Conservation (phyloP, 2,113 vertebrate genomes). For the Hippocampus abdominalis region DNA sequence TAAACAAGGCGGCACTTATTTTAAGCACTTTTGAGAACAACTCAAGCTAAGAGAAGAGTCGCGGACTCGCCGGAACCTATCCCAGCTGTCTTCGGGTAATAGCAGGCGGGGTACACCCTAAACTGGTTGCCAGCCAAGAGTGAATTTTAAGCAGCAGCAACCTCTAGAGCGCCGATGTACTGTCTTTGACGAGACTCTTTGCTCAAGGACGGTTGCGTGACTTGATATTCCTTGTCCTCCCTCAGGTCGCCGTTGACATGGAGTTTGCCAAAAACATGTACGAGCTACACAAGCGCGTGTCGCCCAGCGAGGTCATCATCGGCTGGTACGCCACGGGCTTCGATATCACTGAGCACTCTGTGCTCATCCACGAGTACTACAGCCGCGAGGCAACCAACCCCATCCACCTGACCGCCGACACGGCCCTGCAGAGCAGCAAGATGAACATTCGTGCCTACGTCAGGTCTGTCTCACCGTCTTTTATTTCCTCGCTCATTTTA, state of each 20-base stretch:
- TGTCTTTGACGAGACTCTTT: background rate
- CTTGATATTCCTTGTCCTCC: slow-evolving; percentile 2
- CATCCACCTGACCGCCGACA: slow-evolving; percentile 93
- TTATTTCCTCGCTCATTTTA: background rate
- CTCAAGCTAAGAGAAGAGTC: too few species aligned
- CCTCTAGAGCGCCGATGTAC: too few species aligned
- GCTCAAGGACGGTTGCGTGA: background rate
- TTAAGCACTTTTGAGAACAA: too few species aligned
- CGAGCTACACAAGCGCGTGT: slow-evolving; percentile 95
- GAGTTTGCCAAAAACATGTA: slow-evolving; percentile 99
- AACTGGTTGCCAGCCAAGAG: too few species aligned
- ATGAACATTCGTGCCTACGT: slow-evolving; percentile 97
- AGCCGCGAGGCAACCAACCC: slow-evolving; percentile 94
- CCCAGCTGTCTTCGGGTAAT: too few species aligned
- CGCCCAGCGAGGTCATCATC: slow-evolving; percentile 91
- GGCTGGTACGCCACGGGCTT: slow-evolving; percentile 98
- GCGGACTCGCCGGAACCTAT: too few species aligned
- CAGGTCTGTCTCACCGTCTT: slow-evolving; percentile 71
- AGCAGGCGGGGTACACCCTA: too few species aligned
- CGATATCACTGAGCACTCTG: slow-evolving; percentile 97
- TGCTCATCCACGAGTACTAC: slow-evolving; percentile 98
- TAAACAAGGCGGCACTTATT: too few species aligned
- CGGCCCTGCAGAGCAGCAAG: slow-evolving; percentile 88
- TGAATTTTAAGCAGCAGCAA: too few species aligned
- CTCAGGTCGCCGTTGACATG: slow-evolving; percentile 97